Evolutionary conservation across 2,888 invertebrate genomes (phyloP).

Genomic region (Adineta ricciae): DNA sequence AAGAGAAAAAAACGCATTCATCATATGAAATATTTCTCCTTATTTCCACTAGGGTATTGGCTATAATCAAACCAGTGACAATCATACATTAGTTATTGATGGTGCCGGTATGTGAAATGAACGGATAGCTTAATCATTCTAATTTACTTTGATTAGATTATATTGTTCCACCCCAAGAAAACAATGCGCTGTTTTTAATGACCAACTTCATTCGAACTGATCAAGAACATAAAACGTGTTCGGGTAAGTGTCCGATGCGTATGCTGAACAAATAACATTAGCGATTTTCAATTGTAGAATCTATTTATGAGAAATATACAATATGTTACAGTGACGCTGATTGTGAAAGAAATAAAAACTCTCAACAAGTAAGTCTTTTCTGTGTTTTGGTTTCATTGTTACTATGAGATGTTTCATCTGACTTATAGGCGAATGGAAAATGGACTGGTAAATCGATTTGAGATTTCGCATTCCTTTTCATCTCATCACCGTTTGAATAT

Average conservation of each 20-base stretch:
- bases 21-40: no score
- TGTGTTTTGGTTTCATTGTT: not conserved
- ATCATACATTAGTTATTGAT: not conserved
- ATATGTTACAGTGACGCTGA: not conserved
- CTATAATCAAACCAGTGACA: not conserved
- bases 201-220: conserved; percentile 52
- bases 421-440: not conserved
- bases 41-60: not conserved
- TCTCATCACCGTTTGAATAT: not conserved
- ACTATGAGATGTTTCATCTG: not conserved
- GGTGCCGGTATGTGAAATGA: not conserved
- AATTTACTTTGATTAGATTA: conserved; percentile 53
- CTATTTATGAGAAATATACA: not conserved
- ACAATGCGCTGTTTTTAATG: conserved; percentile 49
- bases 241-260: conserved; percentile 43
- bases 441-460: not conserved
- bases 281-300: not conserved
- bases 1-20: no score
- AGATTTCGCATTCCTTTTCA: not conserved
- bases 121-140: not conserved
- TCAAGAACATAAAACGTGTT: conserved; percentile 47
- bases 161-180: conserved; percentile 52
- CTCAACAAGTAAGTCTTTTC: not conserved
- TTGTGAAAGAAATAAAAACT: not conserved
- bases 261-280: no score